A percentile compares a stretch with the other conserved stretches of the same genome.
These are phyloP conservation scores for Chloroceryle amazona DNA, from an alignment of 2,797 vertebrate genomes.

Conservation along the genomic window DNA sequence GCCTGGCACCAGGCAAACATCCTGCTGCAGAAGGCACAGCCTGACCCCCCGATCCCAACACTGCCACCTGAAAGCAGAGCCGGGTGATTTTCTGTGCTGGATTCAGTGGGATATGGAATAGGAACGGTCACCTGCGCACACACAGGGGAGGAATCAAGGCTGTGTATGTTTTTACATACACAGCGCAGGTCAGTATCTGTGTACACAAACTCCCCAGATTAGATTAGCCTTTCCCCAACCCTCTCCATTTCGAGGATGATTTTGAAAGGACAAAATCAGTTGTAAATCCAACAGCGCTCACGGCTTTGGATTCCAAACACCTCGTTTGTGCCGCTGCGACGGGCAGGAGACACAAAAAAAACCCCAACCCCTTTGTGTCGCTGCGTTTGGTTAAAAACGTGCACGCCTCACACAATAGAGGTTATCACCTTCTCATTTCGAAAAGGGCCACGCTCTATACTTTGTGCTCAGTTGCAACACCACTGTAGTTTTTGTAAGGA, in stretches of 20 bases:
- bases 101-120: background rate
- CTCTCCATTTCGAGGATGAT: background rate
- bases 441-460: background rate
- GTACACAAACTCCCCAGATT: background rate
- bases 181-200: background rate
- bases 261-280: background rate
- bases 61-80: background rate
- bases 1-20: constrained; percentile 12
- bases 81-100: rapidly evolving
- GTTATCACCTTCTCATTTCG: background rate
- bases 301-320: background rate
- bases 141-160: rapidly evolving
- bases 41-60: background rate
- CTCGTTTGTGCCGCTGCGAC: background rate
- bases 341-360: background rate
- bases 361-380: background rate
- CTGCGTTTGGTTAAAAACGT: background rate
- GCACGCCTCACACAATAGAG: background rate
- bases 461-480: constrained; percentile 49
- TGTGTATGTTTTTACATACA: too few relatives aligned
- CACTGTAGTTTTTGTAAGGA: constrained; percentile 43
- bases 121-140: background rate
- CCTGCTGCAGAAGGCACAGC: constrained; percentile 12
- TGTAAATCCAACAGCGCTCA: background rate
- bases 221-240: background rate